Evolutionary conservation across 2,797 vertebrate genomes (phyloP).

Genomic region (Chlorospingus semifuscus): DNA sequence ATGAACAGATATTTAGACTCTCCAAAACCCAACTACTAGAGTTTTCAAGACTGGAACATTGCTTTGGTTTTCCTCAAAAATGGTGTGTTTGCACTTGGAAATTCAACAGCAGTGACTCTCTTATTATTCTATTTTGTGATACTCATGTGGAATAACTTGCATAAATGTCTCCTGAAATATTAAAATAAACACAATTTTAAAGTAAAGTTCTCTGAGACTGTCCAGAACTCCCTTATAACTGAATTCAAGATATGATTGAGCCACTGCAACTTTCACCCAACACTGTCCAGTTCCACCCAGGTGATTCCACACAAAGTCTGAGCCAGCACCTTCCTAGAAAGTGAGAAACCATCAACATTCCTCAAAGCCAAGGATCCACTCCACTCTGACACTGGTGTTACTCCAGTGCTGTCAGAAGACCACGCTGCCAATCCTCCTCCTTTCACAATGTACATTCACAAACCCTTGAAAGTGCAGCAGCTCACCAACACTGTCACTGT

Average conservation of each 20-base stretch:
- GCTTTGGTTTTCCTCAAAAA: background rate
- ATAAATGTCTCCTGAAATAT: background rate
- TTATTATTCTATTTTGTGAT: background rate
- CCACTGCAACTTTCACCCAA: background rate
- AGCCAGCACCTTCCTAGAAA: background rate
- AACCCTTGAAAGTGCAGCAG: background rate
- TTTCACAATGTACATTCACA: background rate
- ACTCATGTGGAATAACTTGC: background rate
- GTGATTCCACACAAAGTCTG: background rate
- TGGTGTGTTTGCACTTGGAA: background rate
- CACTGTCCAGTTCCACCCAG: background rate
- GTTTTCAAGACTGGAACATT: background rate
- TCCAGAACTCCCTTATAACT: background rate
- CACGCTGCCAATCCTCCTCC: background rate
- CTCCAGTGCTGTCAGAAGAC: background rate
- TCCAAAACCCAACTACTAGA: background rate
- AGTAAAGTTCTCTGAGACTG: background rate
- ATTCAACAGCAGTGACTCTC: background rate
- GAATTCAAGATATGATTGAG: background rate
- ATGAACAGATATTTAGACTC: background rate
- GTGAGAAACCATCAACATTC: background rate
- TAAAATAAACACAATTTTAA: background rate
- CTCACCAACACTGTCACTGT: background rate
- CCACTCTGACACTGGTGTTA: rapidly evolving
- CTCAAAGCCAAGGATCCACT: background rate